Conservation (phyloP, 1,140 invertebrate genomes). For the Linepithema humile region DNA sequence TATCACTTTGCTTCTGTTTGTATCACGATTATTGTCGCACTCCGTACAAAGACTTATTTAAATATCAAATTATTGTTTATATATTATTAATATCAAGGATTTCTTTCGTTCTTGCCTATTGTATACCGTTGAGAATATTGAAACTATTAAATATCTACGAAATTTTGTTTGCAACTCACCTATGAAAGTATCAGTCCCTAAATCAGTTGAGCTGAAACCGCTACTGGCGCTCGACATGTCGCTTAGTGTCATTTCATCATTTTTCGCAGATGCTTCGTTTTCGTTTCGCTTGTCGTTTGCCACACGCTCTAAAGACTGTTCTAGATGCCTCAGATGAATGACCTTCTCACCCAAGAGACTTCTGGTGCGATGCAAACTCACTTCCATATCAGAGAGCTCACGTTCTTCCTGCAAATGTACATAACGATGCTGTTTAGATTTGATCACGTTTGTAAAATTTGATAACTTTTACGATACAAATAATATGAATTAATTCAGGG, state of each 20-base stretch:
- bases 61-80: background rate
- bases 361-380: slow-evolving; percentile 90
- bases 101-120: too few relatives aligned
- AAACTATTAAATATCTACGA: background rate
- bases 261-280: slow-evolving; percentile 82
- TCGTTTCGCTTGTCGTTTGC: slow-evolving; percentile 80
- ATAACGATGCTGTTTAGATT: too few relatives aligned
- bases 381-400: slow-evolving; percentile 92
- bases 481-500: background rate
- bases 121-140: background rate
- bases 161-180: slow-evolving; percentile 71
- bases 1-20: too few relatives aligned
- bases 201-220: slow-evolving; percentile 89
- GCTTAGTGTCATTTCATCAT: slow-evolving; percentile 84
- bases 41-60: too few relatives aligned
- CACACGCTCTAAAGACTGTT: slow-evolving; percentile 89
- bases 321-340: slow-evolving; percentile 90
- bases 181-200: slow-evolving; percentile 85
- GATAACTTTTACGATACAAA: too few relatives aligned
- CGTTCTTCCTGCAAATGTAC: slow-evolving; percentile 87
- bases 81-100: background rate
- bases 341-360: slow-evolving; percentile 92
- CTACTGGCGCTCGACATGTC: slow-evolving; percentile 89
- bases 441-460: background rate
- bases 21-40: too few relatives aligned